Percentiles rank a stretch among this genome's conserved stretches.
Conservation (phyloP, 2,797 vertebrate species). For the Triplophysa yarkandensis region DNA sequence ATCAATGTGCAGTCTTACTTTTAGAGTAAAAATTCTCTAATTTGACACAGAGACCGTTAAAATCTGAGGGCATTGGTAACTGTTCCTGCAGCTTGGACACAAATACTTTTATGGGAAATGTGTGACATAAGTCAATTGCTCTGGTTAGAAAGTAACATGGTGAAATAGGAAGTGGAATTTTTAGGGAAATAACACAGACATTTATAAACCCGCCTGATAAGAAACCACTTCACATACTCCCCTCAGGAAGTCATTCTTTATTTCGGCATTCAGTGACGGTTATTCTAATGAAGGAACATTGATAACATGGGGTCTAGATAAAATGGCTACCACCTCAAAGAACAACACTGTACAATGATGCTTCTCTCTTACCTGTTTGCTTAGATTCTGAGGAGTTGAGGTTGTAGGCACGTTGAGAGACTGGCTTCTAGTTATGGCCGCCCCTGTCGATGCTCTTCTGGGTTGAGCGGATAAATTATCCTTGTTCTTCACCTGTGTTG, state of each 20-base stretch:
- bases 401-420: slow-evolving; percentile 84
- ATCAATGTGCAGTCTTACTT: too few species aligned
- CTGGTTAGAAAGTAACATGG: slow-evolving; percentile 60
- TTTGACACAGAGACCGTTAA: too few species aligned
- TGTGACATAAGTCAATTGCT: slow-evolving; percentile 58
- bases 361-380: slow-evolving; percentile 78
- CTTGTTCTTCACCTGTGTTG: slow-evolving; percentile 70
- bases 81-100: neutral
- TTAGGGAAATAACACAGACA: slow-evolving; percentile 44
- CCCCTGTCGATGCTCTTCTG: slow-evolving; percentile 79
- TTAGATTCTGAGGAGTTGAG: slow-evolving; percentile 69
- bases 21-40: too few species aligned
- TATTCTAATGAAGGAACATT: slow-evolving; percentile 29
- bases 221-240: slow-evolving; percentile 42
- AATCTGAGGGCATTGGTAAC: neutral
- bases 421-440: slow-evolving; percentile 85
- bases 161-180: slow-evolving; percentile 62
- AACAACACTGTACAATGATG: neutral
- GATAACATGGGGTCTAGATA: slow-evolving; percentile 10
- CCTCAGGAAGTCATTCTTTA: slow-evolving; percentile 58
- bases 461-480: slow-evolving; percentile 55
- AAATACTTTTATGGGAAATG: slow-evolving; percentile 45
- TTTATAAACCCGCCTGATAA: slow-evolving; percentile 31
- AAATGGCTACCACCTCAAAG: neutral
- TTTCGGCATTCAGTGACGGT: slow-evolving; percentile 27